A percentile compares a stretch with the other conserved stretches of the same genome.
Conservation (phyloP, 2,888 invertebrate genomes). For the Pecten maximus region DNA sequence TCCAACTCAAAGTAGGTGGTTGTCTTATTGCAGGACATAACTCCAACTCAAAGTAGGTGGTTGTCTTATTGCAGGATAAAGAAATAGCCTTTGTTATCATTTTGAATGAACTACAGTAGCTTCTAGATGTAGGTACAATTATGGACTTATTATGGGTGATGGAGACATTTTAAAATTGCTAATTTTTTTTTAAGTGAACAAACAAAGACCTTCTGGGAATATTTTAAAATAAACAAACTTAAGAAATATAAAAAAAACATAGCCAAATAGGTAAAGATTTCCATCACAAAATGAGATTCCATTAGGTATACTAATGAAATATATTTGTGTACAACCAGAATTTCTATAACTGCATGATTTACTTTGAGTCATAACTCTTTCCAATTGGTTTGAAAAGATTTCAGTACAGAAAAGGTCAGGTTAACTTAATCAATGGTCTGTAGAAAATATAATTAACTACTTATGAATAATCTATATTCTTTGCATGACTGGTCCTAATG, state of each 20-base stretch:
- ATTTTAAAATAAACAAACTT: not conserved
- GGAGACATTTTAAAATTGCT: too few relatives aligned
- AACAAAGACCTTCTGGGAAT: not conserved
- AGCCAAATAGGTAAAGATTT: not conserved
- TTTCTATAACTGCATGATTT: not conserved
- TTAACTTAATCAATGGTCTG: slow-evolving; percentile 1
- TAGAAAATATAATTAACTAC: not conserved
- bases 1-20: too few relatives aligned
- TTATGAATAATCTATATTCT: slow-evolving; percentile 24
- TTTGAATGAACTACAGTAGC: too few relatives aligned
- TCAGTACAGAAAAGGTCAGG: not conserved
- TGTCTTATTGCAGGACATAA: too few relatives aligned
- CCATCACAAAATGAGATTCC: not conserved
- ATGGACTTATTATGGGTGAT: too few relatives aligned
- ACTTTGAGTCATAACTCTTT: not conserved
- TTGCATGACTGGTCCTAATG: not conserved
- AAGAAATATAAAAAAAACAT: not conserved
- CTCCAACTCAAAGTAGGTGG: too few relatives aligned
- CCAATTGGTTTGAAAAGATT: not conserved
- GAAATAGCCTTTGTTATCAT: too few relatives aligned
- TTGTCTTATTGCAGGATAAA: too few relatives aligned
- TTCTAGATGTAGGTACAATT: too few relatives aligned
- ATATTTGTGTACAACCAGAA: not conserved
- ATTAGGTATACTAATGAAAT: not conserved
- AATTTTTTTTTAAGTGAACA: too few relatives aligned